Evolutionary conservation across 2,888 invertebrate species (phyloP), one percentile per base, ranked within the genome.

Genomic region (Ferrisia virgata): DNA sequence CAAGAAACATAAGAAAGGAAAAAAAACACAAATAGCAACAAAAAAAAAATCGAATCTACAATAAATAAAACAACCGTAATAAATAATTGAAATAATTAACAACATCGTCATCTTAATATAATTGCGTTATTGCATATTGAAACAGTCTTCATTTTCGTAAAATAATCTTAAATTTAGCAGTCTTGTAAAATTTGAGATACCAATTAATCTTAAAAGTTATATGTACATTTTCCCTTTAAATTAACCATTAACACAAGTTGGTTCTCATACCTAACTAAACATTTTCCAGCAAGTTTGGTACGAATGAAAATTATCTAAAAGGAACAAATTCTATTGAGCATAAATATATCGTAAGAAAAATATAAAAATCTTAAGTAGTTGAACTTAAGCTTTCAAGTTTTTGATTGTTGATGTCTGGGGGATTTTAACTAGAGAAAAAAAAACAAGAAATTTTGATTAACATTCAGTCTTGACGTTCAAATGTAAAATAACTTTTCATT

Each of bases 251-350:
- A 58, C 13, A 40, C 58, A 81, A 69, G 69, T n/a, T 80, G 80
- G 47, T 80, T 80, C 36, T 22, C 79, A 79, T 79, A 79, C 47
- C 43, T 5, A n/a, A 53, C 8, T 53, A 8, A 22, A 53, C 28
- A 28, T 31, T 31, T 11, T 8, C 53, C 43, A 53, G 33, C 8
- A 33, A 13, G 8, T 11, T 80, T 69, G 18, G 53, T 53, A 53
- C 4, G 64, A 82, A 64, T 58, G 82, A 82, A 69, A 69, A 82
- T 82, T 82, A 82, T 33, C 82, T 82, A 82, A 36, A 13, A 82
- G 82, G 82, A 82, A 82, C 82, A 82, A n/a, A 82, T 82, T 82
- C 82, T 82, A 82, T 82, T 82, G 82, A 82, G 82, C 82, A 82
- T 40, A 64, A 47, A 69, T 69, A 25, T 33, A 72, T 72, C 33